Evolutionary conservation across 1,140 invertebrate species (phyloP).

Genomic region (Brachionus asplanchnoidis): DNA sequence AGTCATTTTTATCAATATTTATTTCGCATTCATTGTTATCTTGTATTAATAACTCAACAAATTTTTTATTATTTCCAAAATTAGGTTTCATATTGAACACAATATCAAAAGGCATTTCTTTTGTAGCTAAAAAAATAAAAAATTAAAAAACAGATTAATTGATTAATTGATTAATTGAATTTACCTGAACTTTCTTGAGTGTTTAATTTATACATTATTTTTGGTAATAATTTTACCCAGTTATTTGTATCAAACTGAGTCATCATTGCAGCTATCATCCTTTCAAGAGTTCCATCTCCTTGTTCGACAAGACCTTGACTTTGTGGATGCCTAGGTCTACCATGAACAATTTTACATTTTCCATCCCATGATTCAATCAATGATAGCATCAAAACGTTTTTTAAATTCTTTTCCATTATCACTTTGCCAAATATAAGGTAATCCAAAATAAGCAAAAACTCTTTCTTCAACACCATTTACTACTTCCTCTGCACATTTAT

Average conservation of each 20-base stretch:
- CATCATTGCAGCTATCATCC: no score
- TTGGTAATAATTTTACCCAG: not conserved
- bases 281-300: no score
- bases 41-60: not conserved
- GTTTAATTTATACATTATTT: not conserved
- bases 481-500: conserved; percentile 7
- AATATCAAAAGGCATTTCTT: not conserved
- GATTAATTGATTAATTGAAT: not conserved
- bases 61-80: conserved; percentile 6
- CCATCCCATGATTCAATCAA: not conserved
- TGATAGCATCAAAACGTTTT: not conserved
- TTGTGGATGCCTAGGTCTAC: not conserved
- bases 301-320: no score
- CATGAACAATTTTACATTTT: not conserved
- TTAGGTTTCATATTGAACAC: not conserved
- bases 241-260: no score
- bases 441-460: not conserved
- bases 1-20: not conserved
- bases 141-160: not conserved
- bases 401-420: conserved; percentile 3
- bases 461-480: not conserved
- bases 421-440: not conserved
- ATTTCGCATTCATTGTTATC: not conserved
- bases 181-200: not conserved
- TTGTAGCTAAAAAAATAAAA: not conserved